Evolutionary conservation across 2,888 invertebrate genomes (phyloP).

Genomic region (Brachycybe producta): DNA sequence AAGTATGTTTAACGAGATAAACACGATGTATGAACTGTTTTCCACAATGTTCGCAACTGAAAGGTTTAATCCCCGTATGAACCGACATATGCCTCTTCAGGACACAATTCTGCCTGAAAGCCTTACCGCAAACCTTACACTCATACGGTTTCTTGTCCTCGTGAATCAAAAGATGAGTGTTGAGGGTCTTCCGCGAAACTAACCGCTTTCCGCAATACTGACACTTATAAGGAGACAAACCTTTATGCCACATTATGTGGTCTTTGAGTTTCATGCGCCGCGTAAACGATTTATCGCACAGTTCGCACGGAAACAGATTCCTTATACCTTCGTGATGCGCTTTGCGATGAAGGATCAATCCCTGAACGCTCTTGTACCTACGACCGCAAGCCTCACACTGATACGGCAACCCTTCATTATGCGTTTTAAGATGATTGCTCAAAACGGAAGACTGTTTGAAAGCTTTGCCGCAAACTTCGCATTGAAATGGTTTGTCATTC

Average conservation of each 20-base stretch:
- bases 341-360: background rate
- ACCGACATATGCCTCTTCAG: constrained; percentile 29
- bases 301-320: background rate
- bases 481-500: background rate
- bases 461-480: background rate
- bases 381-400: background rate
- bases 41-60: constrained; percentile 6
- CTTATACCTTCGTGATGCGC: background rate
- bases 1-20: constrained; percentile 21
- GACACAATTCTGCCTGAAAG: constrained; percentile 34
- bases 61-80: constrained; percentile 13
- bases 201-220: constrained; percentile 2
- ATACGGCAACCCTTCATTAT: background rate
- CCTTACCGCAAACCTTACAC: constrained; percentile 31
- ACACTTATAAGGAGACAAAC: background rate
- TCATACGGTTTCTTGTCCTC: constrained; percentile 1
- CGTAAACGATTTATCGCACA: background rate
- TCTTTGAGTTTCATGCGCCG: background rate
- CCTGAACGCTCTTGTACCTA: background rate
- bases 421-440: background rate
- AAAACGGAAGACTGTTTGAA: background rate
- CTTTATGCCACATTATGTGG: background rate
- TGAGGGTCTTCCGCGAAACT: background rate
- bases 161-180: constrained; percentile 5
- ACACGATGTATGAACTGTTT: constrained; percentile 18